Conservation (phyloP, 2,113 vertebrate genomes). For the Balaenoptera acutorostrata region DNA sequence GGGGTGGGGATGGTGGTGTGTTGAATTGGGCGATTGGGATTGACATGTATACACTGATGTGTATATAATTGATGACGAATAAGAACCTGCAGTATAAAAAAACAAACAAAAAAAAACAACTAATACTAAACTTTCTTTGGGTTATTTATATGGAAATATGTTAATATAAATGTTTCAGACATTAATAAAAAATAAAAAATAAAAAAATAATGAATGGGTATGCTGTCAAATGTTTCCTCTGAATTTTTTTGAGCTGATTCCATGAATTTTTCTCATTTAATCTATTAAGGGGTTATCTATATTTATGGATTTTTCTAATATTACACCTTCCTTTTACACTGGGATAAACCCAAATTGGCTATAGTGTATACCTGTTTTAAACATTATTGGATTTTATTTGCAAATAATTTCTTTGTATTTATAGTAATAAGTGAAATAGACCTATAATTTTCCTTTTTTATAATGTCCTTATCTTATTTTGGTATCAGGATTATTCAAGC, state of each 20-base stretch:
- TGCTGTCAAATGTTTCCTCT: neutral
- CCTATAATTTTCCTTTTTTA: neutral
- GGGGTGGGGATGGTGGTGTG: no score
- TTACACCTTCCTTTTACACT: neutral
- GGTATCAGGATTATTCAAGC: neutral
- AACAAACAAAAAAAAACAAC: no score
- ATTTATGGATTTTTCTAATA: neutral
- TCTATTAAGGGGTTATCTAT: neutral
- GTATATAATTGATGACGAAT: no score
- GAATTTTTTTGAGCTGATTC: neutral
- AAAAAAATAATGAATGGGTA: neutral
- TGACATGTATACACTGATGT: no score
- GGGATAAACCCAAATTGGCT: neutral
- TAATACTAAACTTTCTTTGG: no score
- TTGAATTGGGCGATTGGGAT: no score
- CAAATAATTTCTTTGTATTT: neutral
- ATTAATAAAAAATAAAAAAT: no score
- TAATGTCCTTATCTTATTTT: neutral
- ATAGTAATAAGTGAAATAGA: neutral
- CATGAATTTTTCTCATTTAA: neutral
- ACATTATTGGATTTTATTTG: neutral
- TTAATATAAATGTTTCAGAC: no score
- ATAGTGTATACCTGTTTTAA: neutral
- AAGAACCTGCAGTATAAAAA: no score
- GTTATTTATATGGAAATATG: no score